phyloP scores from a whole-genome alignment of 30 jellyfish, hydroid and myxozoan species.

The Nemopilema nomurai region DNA sequence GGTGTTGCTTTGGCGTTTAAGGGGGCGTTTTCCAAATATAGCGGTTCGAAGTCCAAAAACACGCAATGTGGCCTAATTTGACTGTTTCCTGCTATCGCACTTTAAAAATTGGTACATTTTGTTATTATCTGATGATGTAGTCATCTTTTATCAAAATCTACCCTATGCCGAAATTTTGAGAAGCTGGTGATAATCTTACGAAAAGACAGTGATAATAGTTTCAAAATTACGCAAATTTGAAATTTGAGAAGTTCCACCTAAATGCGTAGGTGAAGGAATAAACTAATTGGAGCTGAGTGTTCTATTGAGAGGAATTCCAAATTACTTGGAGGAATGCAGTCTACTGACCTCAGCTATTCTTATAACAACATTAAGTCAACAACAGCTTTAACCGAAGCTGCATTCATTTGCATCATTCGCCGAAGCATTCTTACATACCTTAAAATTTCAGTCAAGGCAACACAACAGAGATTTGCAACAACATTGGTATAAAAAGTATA shows the following conservation, averaged over 20 bases:
- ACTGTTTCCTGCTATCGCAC: neutral
- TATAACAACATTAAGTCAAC: constrained; percentile 10
- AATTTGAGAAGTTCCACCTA: constrained; percentile 7
- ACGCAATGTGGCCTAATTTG: neutral
- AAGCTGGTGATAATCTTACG: too few species aligned
- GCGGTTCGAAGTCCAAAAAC: constrained; percentile 18
- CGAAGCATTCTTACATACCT: constrained; percentile 11
- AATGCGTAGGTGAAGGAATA: neutral
- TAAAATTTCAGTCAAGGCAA: constrained; percentile 3
- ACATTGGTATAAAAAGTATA: neutral
- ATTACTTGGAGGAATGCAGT: constrained; percentile 9
- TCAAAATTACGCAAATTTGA: too few species aligned
- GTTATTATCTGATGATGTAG: neutral
- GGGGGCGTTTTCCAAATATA: constrained; percentile 28
- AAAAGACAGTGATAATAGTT: too few species aligned
- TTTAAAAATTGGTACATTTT: neutral
- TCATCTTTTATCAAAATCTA: neutral
- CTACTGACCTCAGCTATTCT: constrained; percentile 17
- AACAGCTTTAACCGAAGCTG: constrained; percentile 2
- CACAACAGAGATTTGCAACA: constrained; percentile 3
- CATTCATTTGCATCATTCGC: constrained; percentile 10
- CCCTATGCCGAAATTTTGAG: neutral
- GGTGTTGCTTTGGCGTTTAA: constrained; percentile 39
- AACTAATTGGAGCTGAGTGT: constrained; percentile 11
- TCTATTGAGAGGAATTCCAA: neutral